A percentile compares a stretch with the other conserved stretches of the same genome.
Conservation (phyloP, 1,140 invertebrate genomes). For the Brachionus plicatilis region DNA sequence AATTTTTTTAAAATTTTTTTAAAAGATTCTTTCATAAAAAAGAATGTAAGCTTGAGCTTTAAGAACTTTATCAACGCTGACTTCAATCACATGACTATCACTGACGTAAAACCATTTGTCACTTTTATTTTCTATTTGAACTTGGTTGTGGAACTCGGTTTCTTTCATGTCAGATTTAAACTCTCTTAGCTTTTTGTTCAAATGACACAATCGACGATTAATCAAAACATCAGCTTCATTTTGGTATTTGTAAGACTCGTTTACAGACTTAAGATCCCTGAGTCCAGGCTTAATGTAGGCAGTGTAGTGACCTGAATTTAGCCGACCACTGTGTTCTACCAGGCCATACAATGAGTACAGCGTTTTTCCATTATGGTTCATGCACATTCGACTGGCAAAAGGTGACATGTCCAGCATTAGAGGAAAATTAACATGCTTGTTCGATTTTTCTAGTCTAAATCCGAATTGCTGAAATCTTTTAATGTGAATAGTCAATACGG, state of each 20-base stretch:
- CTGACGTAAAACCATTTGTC: slow-evolving; percentile 88
- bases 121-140: slow-evolving; percentile 43
- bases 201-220: slow-evolving; percentile 42
- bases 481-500: slow-evolving; percentile 85
- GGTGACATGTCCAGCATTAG: slow-evolving; percentile 78
- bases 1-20: neutral
- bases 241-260: slow-evolving; percentile 47
- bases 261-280: slow-evolving; percentile 46
- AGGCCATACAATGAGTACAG: slow-evolving; percentile 87
- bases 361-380: slow-evolving; percentile 60
- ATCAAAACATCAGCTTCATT: slow-evolving; percentile 45
- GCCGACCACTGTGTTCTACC: slow-evolving; percentile 82
- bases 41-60: slow-evolving; percentile 86
- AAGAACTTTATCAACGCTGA: slow-evolving; percentile 73
- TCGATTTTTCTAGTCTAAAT: slow-evolving; percentile 68
- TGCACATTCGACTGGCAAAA: slow-evolving; percentile 74
- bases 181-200: slow-evolving; percentile 40
- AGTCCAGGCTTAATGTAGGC: slow-evolving; percentile 67
- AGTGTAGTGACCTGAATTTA: slow-evolving; percentile 89
- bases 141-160: neutral
- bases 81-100: slow-evolving; percentile 74
- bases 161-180: slow-evolving; percentile 42
- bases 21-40: slow-evolving; percentile 72
- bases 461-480: slow-evolving; percentile 68
- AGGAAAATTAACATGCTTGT: slow-evolving; percentile 79